Evolutionary conservation across 2,113 vertebrate species (phyloP).

Genomic region (Esox niger): DNA sequence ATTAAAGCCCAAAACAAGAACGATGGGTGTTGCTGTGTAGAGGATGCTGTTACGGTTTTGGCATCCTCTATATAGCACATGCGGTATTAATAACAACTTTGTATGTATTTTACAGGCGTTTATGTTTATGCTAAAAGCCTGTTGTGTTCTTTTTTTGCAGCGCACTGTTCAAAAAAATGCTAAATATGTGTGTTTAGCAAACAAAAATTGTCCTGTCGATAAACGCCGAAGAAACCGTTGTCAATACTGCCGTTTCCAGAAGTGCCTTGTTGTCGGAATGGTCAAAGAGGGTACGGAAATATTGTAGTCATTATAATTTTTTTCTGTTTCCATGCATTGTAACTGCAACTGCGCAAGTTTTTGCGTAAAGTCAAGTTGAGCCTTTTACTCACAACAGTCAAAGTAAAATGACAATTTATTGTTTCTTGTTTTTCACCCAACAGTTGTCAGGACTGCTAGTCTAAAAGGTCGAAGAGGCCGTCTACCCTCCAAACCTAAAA

Average conservation of each 20-base stretch:
- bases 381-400: background rate
- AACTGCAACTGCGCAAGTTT: background rate
- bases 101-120: background rate
- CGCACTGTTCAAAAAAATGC: constrained; percentile 99
- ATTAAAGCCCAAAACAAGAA: constrained; percentile 70
- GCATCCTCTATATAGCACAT: constrained; percentile 46
- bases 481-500: constrained; percentile 97
- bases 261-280: constrained; percentile 97
- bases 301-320: background rate
- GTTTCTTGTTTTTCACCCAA: constrained; percentile 36
- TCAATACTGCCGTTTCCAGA: constrained; percentile 95
- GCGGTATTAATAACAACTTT: constrained; percentile 6
- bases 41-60: constrained; percentile 68
- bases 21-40: too few species aligned
- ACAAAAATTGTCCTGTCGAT: constrained; percentile 98
- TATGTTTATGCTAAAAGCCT: constrained; percentile 15
- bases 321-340: background rate
- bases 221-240: constrained; percentile 93
- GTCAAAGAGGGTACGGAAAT: constrained; percentile 92
- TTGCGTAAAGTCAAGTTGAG: background rate
- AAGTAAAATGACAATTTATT: background rate
- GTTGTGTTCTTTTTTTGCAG: constrained; percentile 66
- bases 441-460: constrained; percentile 96
- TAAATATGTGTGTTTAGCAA: constrained; percentile 97
- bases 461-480: constrained; percentile 96